Evolutionary conservation across 2,797 vertebrate species (phyloP), one percentile per base, ranked within the genome.

Genomic region (Lutjanus argentimaculatus): DNA sequence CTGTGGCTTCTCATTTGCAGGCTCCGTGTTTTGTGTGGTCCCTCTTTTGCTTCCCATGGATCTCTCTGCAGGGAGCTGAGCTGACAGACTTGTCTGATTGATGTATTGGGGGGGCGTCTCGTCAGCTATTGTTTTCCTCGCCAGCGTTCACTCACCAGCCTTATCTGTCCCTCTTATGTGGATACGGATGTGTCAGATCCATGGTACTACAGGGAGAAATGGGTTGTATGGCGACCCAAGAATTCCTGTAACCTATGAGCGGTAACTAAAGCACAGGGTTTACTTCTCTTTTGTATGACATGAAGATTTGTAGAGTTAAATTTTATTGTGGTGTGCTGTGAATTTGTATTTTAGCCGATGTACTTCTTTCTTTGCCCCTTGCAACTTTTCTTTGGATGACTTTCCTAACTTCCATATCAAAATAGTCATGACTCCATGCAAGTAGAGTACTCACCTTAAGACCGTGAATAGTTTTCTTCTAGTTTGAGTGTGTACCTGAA

Each of bases 71-170:
- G 92, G 90, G 86, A 90, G 84, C 77, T 46, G 67, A 71, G 78
- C 85, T 90, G 92, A 91, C 89, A 92, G 86, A 82, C 79, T 70
- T n/a, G 72, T 83, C 80, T 89, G 87, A 94, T 84, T 88, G 92
- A 94, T 91, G 86, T 88, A 75, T 85, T 83, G 71, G 80, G 77
- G 25, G 80, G 70, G 74, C 55, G 70, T 90, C 89, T 85, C 65
- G 64, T 90, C 91, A 92, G 81, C 87, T 84, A 87, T 91, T 91
- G 91, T 91, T 90, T 93, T 91, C 82, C 84, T 86, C 82, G 9
- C 52, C 75, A 72, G 66, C 61, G 22, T 89, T 89, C 77, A 48
- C 70, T 88, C 77, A 48, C 51, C 66, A 58, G 67, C 80, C 67
- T 79, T 68, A 66, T 85, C 55, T 56, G 72, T 65, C 73, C 79